phyloP scores from a whole-genome alignment of 2,888 invertebrate species.

The Biston betularia region DNA sequence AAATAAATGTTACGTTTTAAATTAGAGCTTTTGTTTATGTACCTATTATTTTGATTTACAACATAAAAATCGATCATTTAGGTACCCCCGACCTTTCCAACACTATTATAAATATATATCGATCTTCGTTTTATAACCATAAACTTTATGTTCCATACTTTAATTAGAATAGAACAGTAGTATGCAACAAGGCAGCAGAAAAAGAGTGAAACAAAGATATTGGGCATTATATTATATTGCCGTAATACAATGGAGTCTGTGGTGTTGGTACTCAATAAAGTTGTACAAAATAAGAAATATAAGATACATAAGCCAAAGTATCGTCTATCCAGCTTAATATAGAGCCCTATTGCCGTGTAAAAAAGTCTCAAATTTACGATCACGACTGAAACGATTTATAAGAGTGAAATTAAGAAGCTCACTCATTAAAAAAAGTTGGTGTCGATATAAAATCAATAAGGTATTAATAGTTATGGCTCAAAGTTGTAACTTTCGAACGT shows the following conservation, averaged over 20 bases:
- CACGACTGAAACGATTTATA: slow-evolving; percentile 2
- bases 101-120: slow-evolving; percentile 16
- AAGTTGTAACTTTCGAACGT: slow-evolving; percentile 31
- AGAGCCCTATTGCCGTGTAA: background rate
- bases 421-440: slow-evolving; percentile 12
- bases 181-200: background rate
- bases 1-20: slow-evolving; percentile 4
- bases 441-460: slow-evolving; percentile 19
- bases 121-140: slow-evolving; percentile 18
- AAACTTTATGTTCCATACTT: slow-evolving; percentile 16
- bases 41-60: slow-evolving; percentile 2
- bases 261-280: slow-evolving; percentile 10
- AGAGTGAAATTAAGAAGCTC: slow-evolving; percentile 15
- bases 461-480: slow-evolving; percentile 6
- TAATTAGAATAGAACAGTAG: background rate
- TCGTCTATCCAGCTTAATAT: background rate
- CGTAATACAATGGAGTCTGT: background rate
- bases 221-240: slow-evolving; percentile 7
- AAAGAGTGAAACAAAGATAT: slow-evolving; percentile 6
- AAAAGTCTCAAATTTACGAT: background rate
- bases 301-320: background rate
- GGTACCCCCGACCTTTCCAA: slow-evolving; percentile 13
- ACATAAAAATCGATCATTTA: slow-evolving; percentile 1
- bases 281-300: slow-evolving; percentile 9
- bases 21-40: background rate